These are phyloP conservation scores for Platynereis dumerilii DNA, from an alignment of 2,888 invertebrate species.

Conservation along the genomic window DNA sequence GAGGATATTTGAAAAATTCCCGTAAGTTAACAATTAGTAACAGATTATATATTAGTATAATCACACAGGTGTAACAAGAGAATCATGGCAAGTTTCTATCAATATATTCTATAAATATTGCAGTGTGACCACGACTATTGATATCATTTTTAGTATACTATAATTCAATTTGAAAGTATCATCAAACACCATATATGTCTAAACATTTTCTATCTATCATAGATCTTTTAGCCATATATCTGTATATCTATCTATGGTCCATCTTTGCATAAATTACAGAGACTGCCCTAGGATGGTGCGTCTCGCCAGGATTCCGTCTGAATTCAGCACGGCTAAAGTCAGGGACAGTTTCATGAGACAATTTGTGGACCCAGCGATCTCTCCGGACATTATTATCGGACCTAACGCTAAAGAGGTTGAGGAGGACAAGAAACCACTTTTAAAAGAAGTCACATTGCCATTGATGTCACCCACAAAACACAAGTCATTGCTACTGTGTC, in stretches of 20 bases:
- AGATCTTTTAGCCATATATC: too few relatives aligned
- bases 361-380: constrained; percentile 67
- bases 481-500: constrained; percentile 34
- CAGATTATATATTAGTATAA: too few relatives aligned
- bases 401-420: constrained; percentile 9
- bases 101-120: too few relatives aligned
- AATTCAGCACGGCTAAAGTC: constrained; percentile 71
- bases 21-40: constrained; percentile 69
- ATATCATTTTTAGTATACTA: too few relatives aligned
- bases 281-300: constrained; percentile 98
- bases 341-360: constrained; percentile 99
- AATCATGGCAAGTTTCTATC: too few relatives aligned
- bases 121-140: too few relatives aligned
- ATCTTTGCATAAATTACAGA: too few relatives aligned
- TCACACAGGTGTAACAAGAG: too few relatives aligned
- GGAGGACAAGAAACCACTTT: neutral
- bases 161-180: too few relatives aligned
- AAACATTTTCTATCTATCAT: too few relatives aligned
- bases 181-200: too few relatives aligned
- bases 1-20: constrained; percentile 97
- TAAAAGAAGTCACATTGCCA: neutral
- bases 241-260: too few relatives aligned
- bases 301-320: constrained; percentile 83
- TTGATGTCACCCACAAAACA: constrained; percentile 9
- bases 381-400: constrained; percentile 49